A percentile compares a stretch with the other conserved stretches of the same genome.
Conservation (phyloP, 2,797 vertebrate species). For the Gastrophryne carolinensis region DNA sequence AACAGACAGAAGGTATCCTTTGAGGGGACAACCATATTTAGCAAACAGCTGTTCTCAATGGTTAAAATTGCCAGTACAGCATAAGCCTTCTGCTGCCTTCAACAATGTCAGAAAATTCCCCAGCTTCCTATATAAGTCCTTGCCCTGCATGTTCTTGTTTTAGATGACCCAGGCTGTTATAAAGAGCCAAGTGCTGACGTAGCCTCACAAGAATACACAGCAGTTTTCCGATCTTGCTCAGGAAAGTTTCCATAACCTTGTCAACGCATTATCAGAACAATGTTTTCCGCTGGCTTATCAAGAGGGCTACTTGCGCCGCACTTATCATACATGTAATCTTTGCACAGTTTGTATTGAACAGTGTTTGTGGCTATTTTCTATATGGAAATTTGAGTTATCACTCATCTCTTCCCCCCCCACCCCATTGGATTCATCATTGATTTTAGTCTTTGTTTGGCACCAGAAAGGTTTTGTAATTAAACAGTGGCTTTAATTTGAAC, state of each 20-base stretch:
- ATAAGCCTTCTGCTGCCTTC: constrained; percentile 31
- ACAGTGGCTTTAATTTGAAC: constrained; percentile 63
- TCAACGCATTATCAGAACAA: not conserved
- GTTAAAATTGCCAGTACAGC: constrained; percentile 30
- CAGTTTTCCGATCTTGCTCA: not conserved
- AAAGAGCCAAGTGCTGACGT: constrained; percentile 35
- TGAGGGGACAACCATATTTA: constrained; percentile 18
- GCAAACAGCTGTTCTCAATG: constrained; percentile 40
- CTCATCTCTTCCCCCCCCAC: constrained; percentile 49
- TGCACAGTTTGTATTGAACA: not conserved
- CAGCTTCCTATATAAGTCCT: constrained; percentile 20
- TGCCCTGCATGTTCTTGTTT: constrained; percentile 37
- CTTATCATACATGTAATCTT: not conserved
- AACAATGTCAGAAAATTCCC: constrained; percentile 43
- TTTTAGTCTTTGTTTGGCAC: constrained; percentile 61
- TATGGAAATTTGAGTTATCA: constrained; percentile 32
- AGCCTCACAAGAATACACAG: constrained; percentile 10
- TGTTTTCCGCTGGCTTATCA: not conserved
- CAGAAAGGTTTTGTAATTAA: constrained; percentile 64
- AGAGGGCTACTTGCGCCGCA: not conserved
- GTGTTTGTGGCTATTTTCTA: constrained; percentile 19
- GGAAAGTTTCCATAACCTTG: not conserved
- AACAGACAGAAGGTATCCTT: constrained; percentile 16
- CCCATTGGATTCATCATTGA: constrained; percentile 55
- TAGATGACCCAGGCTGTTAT: constrained; percentile 26